Conservation (phyloP, 2,888 invertebrate genomes). For the Caenorhabditis sp. region DNA sequence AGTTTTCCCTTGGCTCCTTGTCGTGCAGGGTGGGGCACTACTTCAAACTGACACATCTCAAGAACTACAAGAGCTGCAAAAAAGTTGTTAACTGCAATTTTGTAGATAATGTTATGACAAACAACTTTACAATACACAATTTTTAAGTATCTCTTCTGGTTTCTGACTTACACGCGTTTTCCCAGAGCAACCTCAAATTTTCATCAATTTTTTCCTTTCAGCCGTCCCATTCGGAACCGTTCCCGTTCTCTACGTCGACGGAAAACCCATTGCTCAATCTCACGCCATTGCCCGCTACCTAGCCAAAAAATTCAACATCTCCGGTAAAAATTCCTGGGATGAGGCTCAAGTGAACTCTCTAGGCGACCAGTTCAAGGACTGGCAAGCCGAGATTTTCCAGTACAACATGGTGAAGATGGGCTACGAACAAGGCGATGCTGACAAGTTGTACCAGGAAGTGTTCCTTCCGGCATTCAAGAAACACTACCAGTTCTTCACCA, state of each 20-base stretch:
- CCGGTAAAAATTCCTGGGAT: constrained; percentile 71
- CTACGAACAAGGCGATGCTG: constrained; percentile 66
- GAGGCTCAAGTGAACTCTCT: constrained; percentile 71
- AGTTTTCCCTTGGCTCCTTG: too few relatives aligned
- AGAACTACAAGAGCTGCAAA: too few relatives aligned
- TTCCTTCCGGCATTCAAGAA: constrained; percentile 47
- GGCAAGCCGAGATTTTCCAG: constrained; percentile 56
- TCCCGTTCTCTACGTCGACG: constrained; percentile 75
- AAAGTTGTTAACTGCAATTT: too few relatives aligned
- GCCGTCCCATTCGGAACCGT: constrained; percentile 72
- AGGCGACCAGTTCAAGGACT: constrained; percentile 73
- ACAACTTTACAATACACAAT: too few relatives aligned
- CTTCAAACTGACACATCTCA: too few relatives aligned
- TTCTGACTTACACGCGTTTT: too few relatives aligned
- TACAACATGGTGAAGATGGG: constrained; percentile 66
- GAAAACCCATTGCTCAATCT: constrained; percentile 70
- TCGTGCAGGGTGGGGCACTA: too few relatives aligned
- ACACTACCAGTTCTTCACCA: constrained; percentile 39
- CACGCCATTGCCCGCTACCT: constrained; percentile 72
- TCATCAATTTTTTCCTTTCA: too few relatives aligned
- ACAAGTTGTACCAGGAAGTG: constrained; percentile 49
- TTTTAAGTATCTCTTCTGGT: too few relatives aligned
- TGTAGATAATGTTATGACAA: too few relatives aligned
- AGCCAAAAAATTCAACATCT: constrained; percentile 66
- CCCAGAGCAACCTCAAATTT: too few relatives aligned